Percentiles rank a stretch among this genome's conserved stretches.
These are phyloP conservation scores for Uloborus diversus DNA, from an alignment of 1,140 invertebrate genomes.

Conservation along the genomic window DNA sequence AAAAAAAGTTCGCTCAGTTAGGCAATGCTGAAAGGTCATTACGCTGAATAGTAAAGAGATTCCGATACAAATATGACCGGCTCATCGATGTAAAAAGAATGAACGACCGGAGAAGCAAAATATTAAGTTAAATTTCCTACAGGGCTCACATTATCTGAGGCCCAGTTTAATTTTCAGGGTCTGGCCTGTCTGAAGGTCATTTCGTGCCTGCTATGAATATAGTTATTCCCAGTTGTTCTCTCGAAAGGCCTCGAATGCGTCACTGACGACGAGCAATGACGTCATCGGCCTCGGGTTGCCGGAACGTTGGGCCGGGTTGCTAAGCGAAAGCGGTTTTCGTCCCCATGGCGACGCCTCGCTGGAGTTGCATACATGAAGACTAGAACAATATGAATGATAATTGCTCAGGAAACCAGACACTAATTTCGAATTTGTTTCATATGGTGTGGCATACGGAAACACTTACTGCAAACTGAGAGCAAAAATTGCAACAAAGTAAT, in stretches of 20 bases:
- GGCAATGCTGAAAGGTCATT: background rate
- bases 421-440: too few species aligned
- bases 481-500: too few species aligned
- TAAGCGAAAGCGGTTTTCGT: background rate
- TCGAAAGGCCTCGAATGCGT: conserved; percentile 16
- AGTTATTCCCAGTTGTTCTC: conserved; percentile 23
- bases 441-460: too few species aligned
- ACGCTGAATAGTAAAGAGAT: background rate
- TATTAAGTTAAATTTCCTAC: background rate
- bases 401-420: too few species aligned
- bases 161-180: conserved; percentile 24
- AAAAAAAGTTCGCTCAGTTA: background rate
- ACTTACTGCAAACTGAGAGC: too few species aligned
- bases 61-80: background rate
- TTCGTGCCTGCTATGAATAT: background rate
- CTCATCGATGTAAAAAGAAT: background rate
- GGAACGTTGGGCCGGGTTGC: background rate
- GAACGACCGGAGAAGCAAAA: background rate
- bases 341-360: too few species aligned
- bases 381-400: too few species aligned
- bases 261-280: background rate
- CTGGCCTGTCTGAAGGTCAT: conserved; percentile 12
- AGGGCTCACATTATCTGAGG: conserved; percentile 1
- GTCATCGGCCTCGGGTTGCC: conserved; percentile 10
- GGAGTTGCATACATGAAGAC: too few species aligned